These are phyloP conservation scores for Diplodus sargus DNA, from an alignment of 2,797 vertebrate genomes.

Conservation along the genomic window DNA sequence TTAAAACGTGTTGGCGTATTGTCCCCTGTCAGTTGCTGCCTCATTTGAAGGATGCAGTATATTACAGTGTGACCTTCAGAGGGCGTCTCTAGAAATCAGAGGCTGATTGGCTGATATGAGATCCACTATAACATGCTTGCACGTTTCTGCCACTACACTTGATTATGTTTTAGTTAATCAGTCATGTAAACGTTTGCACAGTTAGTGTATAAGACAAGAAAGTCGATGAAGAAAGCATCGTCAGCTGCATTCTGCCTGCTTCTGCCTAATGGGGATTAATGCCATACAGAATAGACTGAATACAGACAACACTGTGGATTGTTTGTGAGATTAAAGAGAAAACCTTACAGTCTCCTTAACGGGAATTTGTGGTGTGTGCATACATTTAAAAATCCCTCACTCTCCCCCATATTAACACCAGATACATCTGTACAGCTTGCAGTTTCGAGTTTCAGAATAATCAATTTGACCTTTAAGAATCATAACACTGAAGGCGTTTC, in stretches of 20 bases:
- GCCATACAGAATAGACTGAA: too few species aligned
- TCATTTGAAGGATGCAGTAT: slow-evolving; percentile 19
- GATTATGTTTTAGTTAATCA: slow-evolving; percentile 4
- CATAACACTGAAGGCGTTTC: slow-evolving; percentile 14
- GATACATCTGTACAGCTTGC: slow-evolving; percentile 5
- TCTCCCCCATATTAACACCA: not conserved
- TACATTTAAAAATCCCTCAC: not conserved
- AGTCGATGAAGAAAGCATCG: not conserved
- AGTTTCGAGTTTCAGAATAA: slow-evolving; percentile 35
- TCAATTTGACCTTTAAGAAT: slow-evolving; percentile 46
- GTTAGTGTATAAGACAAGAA: not conserved
- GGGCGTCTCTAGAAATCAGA: slow-evolving; percentile 12
- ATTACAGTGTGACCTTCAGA: slow-evolving; percentile 30
- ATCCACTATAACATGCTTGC: slow-evolving; percentile 2
- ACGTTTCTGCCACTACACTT: not conserved
- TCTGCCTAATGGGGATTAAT: not conserved
- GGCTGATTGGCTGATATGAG: slow-evolving; percentile 3
- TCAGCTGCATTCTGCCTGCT: not conserved
- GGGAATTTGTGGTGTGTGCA: not conserved
- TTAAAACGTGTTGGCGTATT: not conserved
- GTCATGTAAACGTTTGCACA: not conserved
- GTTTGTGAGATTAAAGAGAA: not conserved
- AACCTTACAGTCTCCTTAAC: not conserved
- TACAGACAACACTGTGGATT: not conserved
- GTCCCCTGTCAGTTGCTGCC: not conserved